Evolutionary conservation across 1,140 invertebrate species (phyloP).

Genomic region (Camponotus floridanus): DNA sequence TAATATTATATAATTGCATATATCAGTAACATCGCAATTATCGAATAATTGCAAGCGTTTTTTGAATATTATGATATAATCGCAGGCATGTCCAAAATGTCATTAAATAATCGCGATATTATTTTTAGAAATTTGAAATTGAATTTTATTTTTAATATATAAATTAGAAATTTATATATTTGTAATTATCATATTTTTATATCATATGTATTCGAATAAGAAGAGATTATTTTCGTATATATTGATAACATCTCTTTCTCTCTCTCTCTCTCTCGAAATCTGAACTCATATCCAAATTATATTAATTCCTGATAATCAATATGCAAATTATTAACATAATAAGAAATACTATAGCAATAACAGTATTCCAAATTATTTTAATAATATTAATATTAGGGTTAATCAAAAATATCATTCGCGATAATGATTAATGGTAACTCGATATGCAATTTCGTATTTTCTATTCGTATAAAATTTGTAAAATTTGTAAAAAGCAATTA

Average conservation of each 20-base stretch:
- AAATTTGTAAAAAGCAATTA: neutral
- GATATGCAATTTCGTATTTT: slow-evolving; percentile 1
- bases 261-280: neutral
- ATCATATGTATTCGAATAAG: neutral
- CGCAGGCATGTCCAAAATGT: neutral
- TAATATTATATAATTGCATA: slow-evolving; percentile 15
- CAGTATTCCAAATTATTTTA: neutral
- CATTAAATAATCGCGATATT: neutral
- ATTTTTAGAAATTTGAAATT: neutral
- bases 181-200: neutral
- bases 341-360: neutral
- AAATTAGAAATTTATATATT: neutral
- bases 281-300: neutral
- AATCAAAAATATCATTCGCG: neutral
- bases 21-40: neutral
- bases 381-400: neutral
- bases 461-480: neutral
- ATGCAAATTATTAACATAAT: neutral
- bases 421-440: neutral
- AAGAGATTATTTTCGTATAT: neutral
- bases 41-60: neutral
- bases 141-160: too few species aligned
- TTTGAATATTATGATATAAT: slow-evolving; percentile 25
- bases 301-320: neutral
- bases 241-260: neutral